These are phyloP conservation scores for Mya arenaria DNA, from an alignment of 1,140 invertebrate species.

Conservation along the genomic window DNA sequence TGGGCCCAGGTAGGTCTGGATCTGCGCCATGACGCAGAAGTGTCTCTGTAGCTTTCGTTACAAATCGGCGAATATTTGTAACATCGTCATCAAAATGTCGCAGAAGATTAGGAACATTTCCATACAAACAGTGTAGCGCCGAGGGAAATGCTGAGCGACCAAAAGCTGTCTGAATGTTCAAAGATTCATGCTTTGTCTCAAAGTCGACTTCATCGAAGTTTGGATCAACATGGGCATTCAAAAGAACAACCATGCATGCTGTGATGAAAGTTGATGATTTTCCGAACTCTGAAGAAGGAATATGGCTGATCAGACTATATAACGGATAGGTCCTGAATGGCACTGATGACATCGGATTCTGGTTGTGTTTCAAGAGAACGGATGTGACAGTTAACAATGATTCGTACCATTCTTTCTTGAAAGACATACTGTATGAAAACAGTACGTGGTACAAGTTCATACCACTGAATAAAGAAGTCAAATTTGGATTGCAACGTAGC, in stretches of 20 bases:
- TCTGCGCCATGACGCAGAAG: constrained; percentile 67
- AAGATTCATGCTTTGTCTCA: constrained; percentile 62
- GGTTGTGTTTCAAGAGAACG: constrained; percentile 68
- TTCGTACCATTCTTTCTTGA: constrained; percentile 70
- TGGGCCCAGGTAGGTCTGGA: constrained; percentile 57
- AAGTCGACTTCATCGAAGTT: constrained; percentile 73
- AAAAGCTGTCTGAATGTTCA: constrained; percentile 65
- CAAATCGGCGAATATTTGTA: constrained; percentile 52
- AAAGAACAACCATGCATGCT: constrained; percentile 63
- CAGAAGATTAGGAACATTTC: constrained; percentile 44
- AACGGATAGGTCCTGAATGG: constrained; percentile 74
- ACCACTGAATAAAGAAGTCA: constrained; percentile 68
- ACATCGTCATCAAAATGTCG: constrained; percentile 34
- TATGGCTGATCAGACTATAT: constrained; percentile 69
- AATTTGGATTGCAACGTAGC: constrained; percentile 58
- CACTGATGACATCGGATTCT: constrained; percentile 59
- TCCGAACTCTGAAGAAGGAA: constrained; percentile 59
- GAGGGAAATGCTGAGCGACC: constrained; percentile 69
- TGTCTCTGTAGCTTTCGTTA: constrained; percentile 66
- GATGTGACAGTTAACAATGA: constrained; percentile 69
- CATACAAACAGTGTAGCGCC: constrained; percentile 69
- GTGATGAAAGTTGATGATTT: constrained; percentile 61
- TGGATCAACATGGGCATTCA: constrained; percentile 72
- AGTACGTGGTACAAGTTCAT: constrained; percentile 77
- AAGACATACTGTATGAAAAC: constrained; percentile 69